Evolutionary conservation across 53 echinoderm and acorn worm genomes (phyloP).

Genomic region (Pentamera pediparva): DNA sequence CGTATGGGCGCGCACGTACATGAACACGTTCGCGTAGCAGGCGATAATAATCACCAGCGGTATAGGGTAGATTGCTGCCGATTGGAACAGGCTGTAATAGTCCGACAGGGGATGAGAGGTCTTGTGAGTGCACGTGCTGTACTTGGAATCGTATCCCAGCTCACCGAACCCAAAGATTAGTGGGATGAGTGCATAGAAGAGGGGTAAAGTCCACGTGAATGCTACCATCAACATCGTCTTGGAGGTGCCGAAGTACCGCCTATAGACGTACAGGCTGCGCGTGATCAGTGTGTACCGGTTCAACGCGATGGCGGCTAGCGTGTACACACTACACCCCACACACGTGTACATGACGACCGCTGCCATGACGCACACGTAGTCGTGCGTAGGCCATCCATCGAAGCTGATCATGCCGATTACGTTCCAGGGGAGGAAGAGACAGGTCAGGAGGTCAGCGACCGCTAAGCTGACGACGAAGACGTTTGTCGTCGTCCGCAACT

Average conservation of each 20-base stretch:
- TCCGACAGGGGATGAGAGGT: constrained; percentile 79
- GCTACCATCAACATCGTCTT: constrained; percentile 62
- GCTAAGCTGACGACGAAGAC: constrained; percentile 86
- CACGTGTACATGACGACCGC: constrained; percentile 80
- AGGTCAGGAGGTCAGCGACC: constrained; percentile 72
- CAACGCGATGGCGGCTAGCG: constrained; percentile 73
- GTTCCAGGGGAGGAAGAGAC: constrained; percentile 79
- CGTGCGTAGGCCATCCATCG: constrained; percentile 76
- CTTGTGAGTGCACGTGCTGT: constrained; percentile 87
- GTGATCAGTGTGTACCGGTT: constrained; percentile 87
- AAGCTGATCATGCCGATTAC: constrained; percentile 74
- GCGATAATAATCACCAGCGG: constrained; percentile 62
- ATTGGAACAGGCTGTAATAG: constrained; percentile 79
- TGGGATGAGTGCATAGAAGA: constrained; percentile 74
- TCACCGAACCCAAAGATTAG: constrained; percentile 71
- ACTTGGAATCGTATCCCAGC: constrained; percentile 75
- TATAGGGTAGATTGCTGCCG: constrained; percentile 76
- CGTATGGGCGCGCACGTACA: constrained; percentile 55
- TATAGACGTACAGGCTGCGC: constrained; percentile 52
- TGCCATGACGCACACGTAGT: constrained; percentile 64
- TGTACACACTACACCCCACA: constrained; percentile 82
- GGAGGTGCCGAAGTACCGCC: constrained; percentile 48
- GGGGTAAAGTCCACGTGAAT: constrained; percentile 64
- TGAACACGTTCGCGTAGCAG: constrained; percentile 65
- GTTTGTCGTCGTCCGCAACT: constrained; percentile 83